Percentiles rank a stretch among this genome's conserved stretches.
Conservation (phyloP, 1,140 invertebrate genomes). For the Mamestra configurata region DNA sequence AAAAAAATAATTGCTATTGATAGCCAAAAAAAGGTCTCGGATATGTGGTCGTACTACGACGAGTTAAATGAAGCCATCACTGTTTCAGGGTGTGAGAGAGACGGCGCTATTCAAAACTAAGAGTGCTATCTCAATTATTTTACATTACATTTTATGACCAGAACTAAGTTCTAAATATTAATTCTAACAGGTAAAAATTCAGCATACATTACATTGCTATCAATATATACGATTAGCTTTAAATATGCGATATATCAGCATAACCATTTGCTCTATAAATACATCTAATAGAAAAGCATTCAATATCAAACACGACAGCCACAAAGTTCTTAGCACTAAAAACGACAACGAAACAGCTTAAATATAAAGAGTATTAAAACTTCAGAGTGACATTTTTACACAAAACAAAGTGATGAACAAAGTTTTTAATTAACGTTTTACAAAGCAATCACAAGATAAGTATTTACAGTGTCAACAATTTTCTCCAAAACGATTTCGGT, state of each 20-base stretch:
- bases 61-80: too few relatives aligned
- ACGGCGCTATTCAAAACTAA: too few relatives aligned
- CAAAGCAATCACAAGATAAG: constrained; percentile 61
- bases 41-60: too few relatives aligned
- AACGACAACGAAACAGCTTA: constrained; percentile 24
- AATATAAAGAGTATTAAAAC: constrained; percentile 54
- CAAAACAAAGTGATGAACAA: constrained; percentile 59
- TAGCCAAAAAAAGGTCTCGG: too few relatives aligned
- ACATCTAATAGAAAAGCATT: constrained; percentile 47
- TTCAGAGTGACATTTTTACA: constrained; percentile 59
- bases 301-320: constrained; percentile 40
- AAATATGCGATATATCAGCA: neutral
- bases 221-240: neutral
- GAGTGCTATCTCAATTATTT: too few relatives aligned
- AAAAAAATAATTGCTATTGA: too few relatives aligned
- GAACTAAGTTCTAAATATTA: neutral
- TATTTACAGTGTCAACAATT: constrained; percentile 63
- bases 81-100: too few relatives aligned
- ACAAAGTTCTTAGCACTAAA: constrained; percentile 39
- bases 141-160: too few relatives aligned
- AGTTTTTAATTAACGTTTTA: constrained; percentile 61
- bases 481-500: constrained; percentile 31
- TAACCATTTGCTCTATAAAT: constrained; percentile 34
- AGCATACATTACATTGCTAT: neutral
- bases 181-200: neutral